These are phyloP conservation scores for Beroe ovata DNA, from an alignment of 37 sponge, comb jelly and placozoan species.

Conservation along the genomic window DNA sequence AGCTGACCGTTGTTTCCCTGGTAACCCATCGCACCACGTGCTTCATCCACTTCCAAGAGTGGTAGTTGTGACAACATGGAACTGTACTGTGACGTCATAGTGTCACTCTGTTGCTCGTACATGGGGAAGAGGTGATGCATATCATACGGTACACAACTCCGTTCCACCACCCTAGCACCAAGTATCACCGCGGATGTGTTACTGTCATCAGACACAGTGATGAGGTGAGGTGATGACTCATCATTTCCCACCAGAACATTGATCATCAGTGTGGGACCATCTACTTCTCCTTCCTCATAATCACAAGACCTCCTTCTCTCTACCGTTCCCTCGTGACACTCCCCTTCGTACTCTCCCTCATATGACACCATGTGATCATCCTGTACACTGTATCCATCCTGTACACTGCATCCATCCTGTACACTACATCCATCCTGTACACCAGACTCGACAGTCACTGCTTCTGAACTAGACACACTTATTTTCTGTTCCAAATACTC, in stretches of 20 bases:
- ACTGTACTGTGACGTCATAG: background rate
- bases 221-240: background rate
- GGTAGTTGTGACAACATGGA: background rate
- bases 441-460: too few relatives aligned
- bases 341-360: background rate
- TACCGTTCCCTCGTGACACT: too few relatives aligned
- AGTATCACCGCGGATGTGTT: background rate
- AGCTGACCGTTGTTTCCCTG: background rate
- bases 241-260: background rate
- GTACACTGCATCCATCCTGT: background rate
- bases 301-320: background rate
- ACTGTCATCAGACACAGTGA: background rate
- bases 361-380: constrained; percentile 3
- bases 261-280: background rate
- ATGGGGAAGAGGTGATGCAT: background rate
- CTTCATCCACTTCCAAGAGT: background rate
- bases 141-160: background rate
- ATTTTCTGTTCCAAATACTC: too few relatives aligned
- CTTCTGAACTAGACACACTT: too few relatives aligned
- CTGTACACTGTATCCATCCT: too few relatives aligned
- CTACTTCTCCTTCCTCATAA: background rate
- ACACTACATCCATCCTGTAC: background rate
- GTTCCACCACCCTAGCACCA: background rate
- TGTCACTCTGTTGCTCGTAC: background rate
- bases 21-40: background rate